phyloP scores from a whole-genome alignment of 2,797 vertebrate genomes.

The Lithobates pipiens region DNA sequence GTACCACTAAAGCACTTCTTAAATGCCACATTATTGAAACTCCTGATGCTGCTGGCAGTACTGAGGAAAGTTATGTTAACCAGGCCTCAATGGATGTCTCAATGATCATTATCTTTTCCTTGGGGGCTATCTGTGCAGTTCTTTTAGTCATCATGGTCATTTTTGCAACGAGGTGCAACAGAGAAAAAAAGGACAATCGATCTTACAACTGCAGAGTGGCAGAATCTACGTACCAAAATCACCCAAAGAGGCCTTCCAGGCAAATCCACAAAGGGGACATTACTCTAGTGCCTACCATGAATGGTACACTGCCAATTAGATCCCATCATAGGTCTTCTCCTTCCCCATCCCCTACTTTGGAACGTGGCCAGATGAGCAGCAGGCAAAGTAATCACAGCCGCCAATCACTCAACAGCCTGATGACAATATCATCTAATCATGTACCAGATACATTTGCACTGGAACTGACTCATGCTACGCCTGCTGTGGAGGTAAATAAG shows the following conservation, averaged over 20 bases:
- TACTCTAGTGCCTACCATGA: slow-evolving; percentile 90
- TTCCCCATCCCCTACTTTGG: slow-evolving; percentile 88
- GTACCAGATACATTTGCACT: slow-evolving; percentile 92
- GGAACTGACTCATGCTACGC: slow-evolving; percentile 92
- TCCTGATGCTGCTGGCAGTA: slow-evolving; percentile 79
- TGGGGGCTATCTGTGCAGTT: slow-evolving; percentile 89
- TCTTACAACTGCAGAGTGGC: slow-evolving; percentile 96
- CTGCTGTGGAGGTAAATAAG: slow-evolving; percentile 93
- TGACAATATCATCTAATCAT: slow-evolving; percentile 96
- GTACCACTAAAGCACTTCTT: slow-evolving; percentile 85
- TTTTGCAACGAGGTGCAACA: slow-evolving; percentile 91
- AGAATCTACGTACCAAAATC: slow-evolving; percentile 94
- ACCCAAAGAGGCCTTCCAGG: slow-evolving; percentile 92
- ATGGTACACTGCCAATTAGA: slow-evolving; percentile 90
- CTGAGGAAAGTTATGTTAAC: slow-evolving; percentile 78
- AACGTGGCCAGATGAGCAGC: slow-evolving; percentile 89
- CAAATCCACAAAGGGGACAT: slow-evolving; percentile 99
- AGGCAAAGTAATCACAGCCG: slow-evolving; percentile 94
- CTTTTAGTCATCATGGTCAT: slow-evolving; percentile 93
- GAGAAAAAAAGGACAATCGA: slow-evolving; percentile 93
- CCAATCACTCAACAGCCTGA: slow-evolving; percentile 96
- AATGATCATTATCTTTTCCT: slow-evolving; percentile 93
- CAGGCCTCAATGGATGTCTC: slow-evolving; percentile 86
- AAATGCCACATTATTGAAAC: slow-evolving; percentile 84
- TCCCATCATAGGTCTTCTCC: slow-evolving; percentile 90